Percentiles rank a stretch among this genome's conserved stretches.
Conservation (phyloP, 2,888 invertebrate species). For the Cephus nigrinus region DNA sequence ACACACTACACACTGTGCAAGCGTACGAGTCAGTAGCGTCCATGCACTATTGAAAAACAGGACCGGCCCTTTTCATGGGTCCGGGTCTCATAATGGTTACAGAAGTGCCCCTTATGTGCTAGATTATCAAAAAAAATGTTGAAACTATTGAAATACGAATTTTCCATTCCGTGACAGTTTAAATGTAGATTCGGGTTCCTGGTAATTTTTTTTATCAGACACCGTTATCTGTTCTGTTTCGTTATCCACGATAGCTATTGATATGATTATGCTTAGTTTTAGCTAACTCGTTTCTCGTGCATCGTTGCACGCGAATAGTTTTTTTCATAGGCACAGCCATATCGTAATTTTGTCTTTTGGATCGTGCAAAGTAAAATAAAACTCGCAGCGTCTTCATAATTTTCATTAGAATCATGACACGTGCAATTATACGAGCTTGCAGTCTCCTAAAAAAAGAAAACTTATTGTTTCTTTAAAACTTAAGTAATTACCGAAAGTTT, state of each 20-base stretch:
- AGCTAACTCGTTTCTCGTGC: neutral
- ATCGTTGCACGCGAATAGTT: neutral
- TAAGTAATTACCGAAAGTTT: neutral
- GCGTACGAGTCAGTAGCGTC: neutral
- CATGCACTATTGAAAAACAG: neutral
- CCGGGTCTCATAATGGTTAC: neutral
- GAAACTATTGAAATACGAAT: neutral
- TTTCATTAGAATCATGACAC: neutral
- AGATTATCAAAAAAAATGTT: neutral
- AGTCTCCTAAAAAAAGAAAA: neutral
- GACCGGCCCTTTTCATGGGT: neutral
- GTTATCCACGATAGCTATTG: neutral
- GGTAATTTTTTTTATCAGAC: neutral
- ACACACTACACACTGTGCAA: neutral
- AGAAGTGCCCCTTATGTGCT: neutral
- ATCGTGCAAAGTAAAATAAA: neutral
- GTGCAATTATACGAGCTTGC: neutral
- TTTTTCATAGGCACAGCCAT: neutral
- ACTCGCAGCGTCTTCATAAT: neutral
- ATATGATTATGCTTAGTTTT: neutral
- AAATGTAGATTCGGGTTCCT: neutral
- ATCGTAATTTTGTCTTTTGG: neutral
- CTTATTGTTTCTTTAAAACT: neutral
- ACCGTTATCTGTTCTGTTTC: neutral
- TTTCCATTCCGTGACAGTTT: neutral